A percentile compares a stretch with the other conserved stretches of the same genome.
phyloP scores from a whole-genome alignment of 2,797 vertebrate species.

The Chrosomus eos region DNA sequence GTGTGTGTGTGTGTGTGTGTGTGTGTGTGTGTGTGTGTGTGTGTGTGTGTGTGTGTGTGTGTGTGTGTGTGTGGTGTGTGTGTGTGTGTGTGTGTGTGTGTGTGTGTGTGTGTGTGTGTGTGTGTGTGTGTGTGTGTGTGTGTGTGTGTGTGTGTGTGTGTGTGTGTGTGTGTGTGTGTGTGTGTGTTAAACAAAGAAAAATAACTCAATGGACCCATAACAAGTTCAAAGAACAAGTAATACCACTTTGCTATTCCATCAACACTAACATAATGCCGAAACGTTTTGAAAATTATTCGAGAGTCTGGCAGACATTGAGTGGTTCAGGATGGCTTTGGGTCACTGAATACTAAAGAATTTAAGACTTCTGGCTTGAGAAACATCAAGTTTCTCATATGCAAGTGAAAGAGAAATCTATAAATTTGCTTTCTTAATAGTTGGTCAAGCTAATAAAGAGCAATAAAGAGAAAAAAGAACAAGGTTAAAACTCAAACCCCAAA shows the following conservation, averaged over 20 bases:
- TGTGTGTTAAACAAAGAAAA: not conserved
- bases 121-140: too few species aligned
- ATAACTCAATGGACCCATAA: not conserved
- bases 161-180: too few species aligned
- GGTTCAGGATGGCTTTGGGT: not conserved
- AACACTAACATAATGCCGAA: not conserved
- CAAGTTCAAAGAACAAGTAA: not conserved
- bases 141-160: too few species aligned
- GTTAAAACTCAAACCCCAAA: not conserved
- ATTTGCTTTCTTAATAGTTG: slow-evolving; percentile 12
- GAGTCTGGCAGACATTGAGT: too few species aligned
- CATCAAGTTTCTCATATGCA: not conserved
- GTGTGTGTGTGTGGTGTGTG: too few species aligned
- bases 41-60: too few species aligned
- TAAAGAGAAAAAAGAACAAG: not conserved
- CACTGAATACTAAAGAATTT: not conserved
- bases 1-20: too few species aligned
- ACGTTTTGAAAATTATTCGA: not conserved
- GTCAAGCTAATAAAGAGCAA: slow-evolving; percentile 1
- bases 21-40: too few species aligned
- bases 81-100: too few species aligned
- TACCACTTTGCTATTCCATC: not conserved
- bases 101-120: too few species aligned
- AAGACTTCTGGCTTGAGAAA: not conserved
- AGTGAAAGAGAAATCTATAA: not conserved